Percentiles rank a stretch among this genome's conserved stretches.
Evolutionary conservation across 2,113 vertebrate genomes (phyloP).

Genomic region (Ptyas mucosa): DNA sequence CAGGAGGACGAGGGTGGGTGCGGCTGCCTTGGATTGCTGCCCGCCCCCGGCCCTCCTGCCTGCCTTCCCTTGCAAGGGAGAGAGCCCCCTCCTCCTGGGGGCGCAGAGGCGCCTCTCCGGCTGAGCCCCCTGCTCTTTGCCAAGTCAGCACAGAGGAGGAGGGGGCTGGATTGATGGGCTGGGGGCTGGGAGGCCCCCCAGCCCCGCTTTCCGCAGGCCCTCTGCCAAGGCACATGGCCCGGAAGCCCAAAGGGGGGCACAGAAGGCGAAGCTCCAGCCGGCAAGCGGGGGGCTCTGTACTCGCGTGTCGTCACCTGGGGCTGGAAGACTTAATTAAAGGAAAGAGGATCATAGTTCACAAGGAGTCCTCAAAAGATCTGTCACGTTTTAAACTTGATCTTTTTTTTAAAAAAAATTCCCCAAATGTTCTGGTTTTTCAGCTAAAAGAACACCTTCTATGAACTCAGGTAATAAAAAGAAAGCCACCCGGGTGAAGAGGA

Average conservation of each 20-base stretch:
- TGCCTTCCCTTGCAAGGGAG: not conserved
- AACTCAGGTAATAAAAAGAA: not conserved
- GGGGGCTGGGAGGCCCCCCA: not conserved
- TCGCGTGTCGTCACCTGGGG: not conserved
- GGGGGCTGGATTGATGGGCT: not conserved
- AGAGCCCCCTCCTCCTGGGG: not conserved
- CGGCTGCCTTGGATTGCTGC: not conserved
- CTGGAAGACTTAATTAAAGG: not conserved
- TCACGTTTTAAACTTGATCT: not conserved
- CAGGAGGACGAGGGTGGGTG: not conserved
- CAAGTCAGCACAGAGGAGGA: not conserved
- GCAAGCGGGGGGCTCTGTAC: not conserved
- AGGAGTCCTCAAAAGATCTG: not conserved
- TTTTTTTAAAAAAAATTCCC: not conserved
- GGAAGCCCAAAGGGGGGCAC: not conserved
- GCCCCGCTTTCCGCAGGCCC: not conserved
- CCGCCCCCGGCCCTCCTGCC: not conserved
- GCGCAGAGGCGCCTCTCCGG: not conserved
- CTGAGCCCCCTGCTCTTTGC: not conserved
- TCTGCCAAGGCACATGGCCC: not conserved
- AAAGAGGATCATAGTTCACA: not conserved
- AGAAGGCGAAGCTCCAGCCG: not conserved
- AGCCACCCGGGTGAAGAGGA: accelerated
- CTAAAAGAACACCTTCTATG: not conserved
- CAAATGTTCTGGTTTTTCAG: not conserved